Evolutionary conservation across 2,888 invertebrate species (phyloP), one percentile per base, ranked within the genome.

Genomic region (Oscheius sp.): DNA sequence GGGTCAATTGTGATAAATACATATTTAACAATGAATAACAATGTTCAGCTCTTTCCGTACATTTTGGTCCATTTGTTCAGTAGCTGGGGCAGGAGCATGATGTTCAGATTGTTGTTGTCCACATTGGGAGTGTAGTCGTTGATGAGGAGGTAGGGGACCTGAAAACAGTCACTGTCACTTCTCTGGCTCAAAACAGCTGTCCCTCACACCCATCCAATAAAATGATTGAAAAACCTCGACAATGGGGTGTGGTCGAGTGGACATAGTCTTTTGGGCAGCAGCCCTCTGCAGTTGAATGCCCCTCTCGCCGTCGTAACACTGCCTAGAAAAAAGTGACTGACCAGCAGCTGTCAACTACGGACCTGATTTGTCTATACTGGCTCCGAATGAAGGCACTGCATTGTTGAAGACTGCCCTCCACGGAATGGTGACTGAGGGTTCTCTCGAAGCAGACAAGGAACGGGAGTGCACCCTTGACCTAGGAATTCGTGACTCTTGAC

Each of bases 61-160:
- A 77, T 63, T 57, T 83, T 83, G 11, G 80, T 77, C 88, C 88
- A 88, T 77, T 88, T 88, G 63, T 82, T 79, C 35, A 88, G 75
- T 33, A 88, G 74, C 50, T 88, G 85, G 5, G 84, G 82, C 47
- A 88, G 70, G 10, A 85, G 70, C 75, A 86, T 76, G 62, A 87
- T 84, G 76, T 87, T 86, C 47, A 88, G 70, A 35, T 85, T 83
- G 65, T 88, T 88, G 74, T 81, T 86, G 76, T 88, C 87, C 5
- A 82, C 80, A 48, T 81, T 84, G 9, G 88, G 88, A 2, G 85
- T 83, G 74, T 88, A 88, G 79, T 88, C 87, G 79, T 88, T 88
- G 75, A 88, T 83, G 35, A 88, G 81, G 10, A 88, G 83, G 73
- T 88, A 88, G n/a, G 88, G 88, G 1, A 88, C 87, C 80, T 80